Conservation (phyloP, 2,888 invertebrate species). For the Catocala sponsa region DNA sequence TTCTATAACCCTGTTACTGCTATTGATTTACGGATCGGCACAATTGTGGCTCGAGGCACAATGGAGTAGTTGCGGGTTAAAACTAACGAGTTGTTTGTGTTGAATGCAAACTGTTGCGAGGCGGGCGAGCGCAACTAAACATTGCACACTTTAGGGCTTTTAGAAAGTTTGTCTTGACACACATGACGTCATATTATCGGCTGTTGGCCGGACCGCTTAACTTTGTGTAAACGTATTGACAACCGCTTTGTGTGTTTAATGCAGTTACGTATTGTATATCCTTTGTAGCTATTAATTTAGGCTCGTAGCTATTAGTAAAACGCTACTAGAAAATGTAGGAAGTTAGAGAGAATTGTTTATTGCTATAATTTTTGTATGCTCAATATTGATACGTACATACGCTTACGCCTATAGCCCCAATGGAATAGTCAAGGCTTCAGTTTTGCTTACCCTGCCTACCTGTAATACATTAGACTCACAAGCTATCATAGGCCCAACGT, state of each 20-base stretch:
- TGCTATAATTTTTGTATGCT: too few species aligned
- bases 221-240: background rate
- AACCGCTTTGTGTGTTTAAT: background rate
- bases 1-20: slow-evolving; percentile 9
- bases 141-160: slow-evolving; percentile 22
- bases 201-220: background rate
- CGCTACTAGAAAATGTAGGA: too few species aligned
- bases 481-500: too few species aligned
- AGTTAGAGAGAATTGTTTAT: too few species aligned
- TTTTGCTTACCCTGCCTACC: too few species aligned
- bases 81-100: slow-evolving; percentile 32
- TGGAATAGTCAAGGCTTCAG: too few species aligned
- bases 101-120: slow-evolving; percentile 16
- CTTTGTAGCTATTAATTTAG: too few species aligned
- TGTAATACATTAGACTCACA: too few species aligned
- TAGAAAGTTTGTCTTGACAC: slow-evolving; percentile 22
- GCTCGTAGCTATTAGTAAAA: too few species aligned
- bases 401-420: too few species aligned
- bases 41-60: slow-evolving; percentile 13
- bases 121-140: slow-evolving; percentile 21
- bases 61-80: slow-evolving; percentile 20
- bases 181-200: slow-evolving; percentile 18
- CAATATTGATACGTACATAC: too few species aligned
- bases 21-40: slow-evolving; percentile 17
- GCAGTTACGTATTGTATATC: background rate